Conservation (phyloP, 2,113 vertebrate species). For the Passer montanus region DNA sequence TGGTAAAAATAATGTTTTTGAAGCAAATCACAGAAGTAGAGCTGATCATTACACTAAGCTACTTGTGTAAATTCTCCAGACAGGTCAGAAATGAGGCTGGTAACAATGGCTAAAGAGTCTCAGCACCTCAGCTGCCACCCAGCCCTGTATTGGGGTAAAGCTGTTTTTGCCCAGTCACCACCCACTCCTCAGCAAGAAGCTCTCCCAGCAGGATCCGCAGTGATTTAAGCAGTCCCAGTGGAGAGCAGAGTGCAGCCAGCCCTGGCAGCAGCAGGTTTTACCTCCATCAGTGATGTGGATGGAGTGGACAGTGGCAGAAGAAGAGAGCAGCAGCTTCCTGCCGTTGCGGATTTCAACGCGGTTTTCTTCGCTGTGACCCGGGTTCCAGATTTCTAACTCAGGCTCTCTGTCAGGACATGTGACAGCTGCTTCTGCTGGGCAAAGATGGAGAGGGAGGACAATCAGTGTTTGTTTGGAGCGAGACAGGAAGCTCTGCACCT, state of each 20-base stretch:
- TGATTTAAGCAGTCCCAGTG: not conserved
- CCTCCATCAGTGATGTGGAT: slow-evolving; percentile 87
- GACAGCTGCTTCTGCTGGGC: not conserved
- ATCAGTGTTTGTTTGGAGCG: not conserved
- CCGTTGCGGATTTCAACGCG: slow-evolving; percentile 76
- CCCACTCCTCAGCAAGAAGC: not conserved
- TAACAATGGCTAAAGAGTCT: not conserved
- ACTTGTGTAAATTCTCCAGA: not conserved
- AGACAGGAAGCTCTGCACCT: not conserved
- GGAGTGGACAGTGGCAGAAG: slow-evolving; percentile 90
- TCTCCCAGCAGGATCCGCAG: not conserved
- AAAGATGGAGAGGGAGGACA: not conserved
- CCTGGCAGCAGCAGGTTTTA: slow-evolving; percentile 41
- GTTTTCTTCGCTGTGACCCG: slow-evolving; percentile 82
- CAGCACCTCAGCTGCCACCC: not conserved
- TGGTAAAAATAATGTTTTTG: not conserved
- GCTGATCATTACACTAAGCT: not conserved
- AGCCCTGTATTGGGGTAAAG: not conserved
- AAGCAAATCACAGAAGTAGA: not conserved
- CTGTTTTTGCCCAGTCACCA: not conserved
- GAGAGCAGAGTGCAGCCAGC: not conserved
- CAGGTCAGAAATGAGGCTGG: not conserved
- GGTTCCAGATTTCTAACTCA: slow-evolving; percentile 85
- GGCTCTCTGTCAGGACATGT: slow-evolving; percentile 85
- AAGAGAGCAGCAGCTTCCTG: slow-evolving; percentile 82